Percentiles rank a stretch among this genome's conserved stretches.
Conservation (phyloP, 2,113 vertebrate species). For the Argyrosomus japonicus region DNA sequence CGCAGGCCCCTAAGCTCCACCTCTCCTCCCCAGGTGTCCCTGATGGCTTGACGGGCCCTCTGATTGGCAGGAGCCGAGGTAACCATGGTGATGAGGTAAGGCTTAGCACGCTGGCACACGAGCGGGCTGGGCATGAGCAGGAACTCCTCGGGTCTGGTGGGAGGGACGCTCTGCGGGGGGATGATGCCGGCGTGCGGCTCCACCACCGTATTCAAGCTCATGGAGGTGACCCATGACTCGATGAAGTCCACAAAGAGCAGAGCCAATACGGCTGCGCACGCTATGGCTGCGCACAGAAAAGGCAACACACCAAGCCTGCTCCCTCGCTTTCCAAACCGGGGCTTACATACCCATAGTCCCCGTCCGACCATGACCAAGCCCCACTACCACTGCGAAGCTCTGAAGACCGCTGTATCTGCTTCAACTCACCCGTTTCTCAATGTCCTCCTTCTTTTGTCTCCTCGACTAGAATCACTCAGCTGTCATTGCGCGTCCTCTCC, state of each 20-base stretch:
- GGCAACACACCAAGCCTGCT: conserved; percentile 38
- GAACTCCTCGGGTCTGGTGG: conserved; percentile 78
- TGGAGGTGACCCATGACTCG: conserved; percentile 81
- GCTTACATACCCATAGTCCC: conserved; percentile 73
- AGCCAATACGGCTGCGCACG: conserved; percentile 55
- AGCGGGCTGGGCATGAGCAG: conserved; percentile 81
- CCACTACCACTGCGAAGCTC: conserved; percentile 10
- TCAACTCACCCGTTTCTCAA: background rate
- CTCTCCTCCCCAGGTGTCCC: conserved; percentile 88
- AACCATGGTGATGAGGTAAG: conserved; percentile 88
- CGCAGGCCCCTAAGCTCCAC: conserved; percentile 76
- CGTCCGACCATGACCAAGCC: conserved; percentile 75
- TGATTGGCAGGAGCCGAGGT: conserved; percentile 83
- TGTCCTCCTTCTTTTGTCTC: background rate
- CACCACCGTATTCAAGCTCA: conserved; percentile 70
- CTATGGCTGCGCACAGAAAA: conserved; percentile 45
- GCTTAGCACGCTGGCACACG: conserved; percentile 80
- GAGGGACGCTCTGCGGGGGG: conserved; percentile 75
- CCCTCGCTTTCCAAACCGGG: conserved; percentile 75
- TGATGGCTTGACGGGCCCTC: conserved; percentile 84
- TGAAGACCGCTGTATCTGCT: background rate
- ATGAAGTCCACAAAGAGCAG: conserved; percentile 82
- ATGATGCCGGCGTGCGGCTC: conserved; percentile 58
- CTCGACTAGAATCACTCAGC: background rate
- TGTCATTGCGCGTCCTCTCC: background rate